Evolutionary conservation across 2,797 vertebrate species (phyloP), one percentile per base, ranked within the genome.

Genomic region (Microcaecilia unicolor): DNA sequence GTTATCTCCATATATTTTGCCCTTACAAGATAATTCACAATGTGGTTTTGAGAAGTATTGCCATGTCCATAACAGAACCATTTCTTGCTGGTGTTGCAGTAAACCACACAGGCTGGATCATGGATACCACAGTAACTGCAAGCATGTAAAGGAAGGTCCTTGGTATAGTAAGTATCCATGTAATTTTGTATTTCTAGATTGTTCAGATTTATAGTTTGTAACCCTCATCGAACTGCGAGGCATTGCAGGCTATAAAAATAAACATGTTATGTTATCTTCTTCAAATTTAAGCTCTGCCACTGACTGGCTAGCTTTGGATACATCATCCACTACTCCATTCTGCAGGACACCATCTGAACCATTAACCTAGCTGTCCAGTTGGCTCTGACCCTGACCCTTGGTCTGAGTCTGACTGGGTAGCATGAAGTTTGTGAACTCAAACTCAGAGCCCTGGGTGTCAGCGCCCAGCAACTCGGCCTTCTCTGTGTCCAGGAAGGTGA

Each of bases 51-150:
- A 51, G 96, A 99, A 37, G 95, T 98, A 59, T 99, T 99, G 1
- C 96, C 96, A 58, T 94, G 95, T 9, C 95, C 94, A 1, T 98
- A 99, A 49, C 96, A 99, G 76, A 99, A 99, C 96, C 96, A 99
- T 63, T 99, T 99, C 64, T 99, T 99, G 81, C 95, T 98, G 67
- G 96, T 98, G 51, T 99, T 99, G 59, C 96, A 99, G 73, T 97
- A 98, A 39, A 98, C 96, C 41, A 99, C 95, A 41, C 95, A 98
- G 1, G 93, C 94, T 30, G 96, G 95, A 60, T 98, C 96, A 6
- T 99, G 96, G 60, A 99, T 99, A n/a, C 95, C 95, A 45, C 95
- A 98, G 74, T 99, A 98, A 65, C 96, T 99, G 91, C 92, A 96
- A 23, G 92, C 92, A 2, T 97, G 91, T n/a, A 87, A 47, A 1